Conservation (phyloP, 2,888 invertebrate species). For the Drosophila macrospina region DNA sequence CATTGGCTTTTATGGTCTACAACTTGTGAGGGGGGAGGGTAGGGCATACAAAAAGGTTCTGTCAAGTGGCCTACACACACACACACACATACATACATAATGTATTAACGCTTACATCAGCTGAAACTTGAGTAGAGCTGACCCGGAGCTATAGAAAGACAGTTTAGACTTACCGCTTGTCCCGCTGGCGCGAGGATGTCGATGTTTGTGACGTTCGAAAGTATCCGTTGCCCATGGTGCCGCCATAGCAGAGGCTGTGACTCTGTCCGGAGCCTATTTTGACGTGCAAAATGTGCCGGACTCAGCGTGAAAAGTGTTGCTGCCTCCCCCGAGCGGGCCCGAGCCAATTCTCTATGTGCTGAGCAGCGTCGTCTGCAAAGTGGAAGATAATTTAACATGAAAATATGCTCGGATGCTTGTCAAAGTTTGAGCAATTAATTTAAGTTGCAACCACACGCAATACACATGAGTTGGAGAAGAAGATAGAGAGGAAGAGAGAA, state of each 20-base stretch:
- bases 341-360: conserved; percentile 4
- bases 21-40: conserved; percentile 23
- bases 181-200: conserved; percentile 83
- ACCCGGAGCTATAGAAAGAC: not conserved
- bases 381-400: conserved; percentile 53
- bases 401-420: conserved; percentile 27
- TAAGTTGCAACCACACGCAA: conserved; percentile 18
- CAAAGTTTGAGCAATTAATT: conserved; percentile 56
- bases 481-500: no score
- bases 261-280: conserved; percentile 88
- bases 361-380: conserved; percentile 58
- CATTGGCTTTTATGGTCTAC: conserved; percentile 64
- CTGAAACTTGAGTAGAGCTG: conserved; percentile 24
- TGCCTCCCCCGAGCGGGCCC: not conserved
- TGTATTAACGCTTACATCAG: conserved; percentile 49
- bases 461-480: conserved; percentile 10
- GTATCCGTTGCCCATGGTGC: conserved; percentile 85
- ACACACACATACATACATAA: conserved; percentile 28
- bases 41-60: conserved; percentile 18
- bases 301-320: conserved; percentile 35
- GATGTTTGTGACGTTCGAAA: conserved; percentile 86
- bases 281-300: conserved; percentile 81
- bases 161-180: conserved; percentile 86
- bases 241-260: conserved; percentile 86
- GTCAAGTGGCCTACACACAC: conserved; percentile 22